Evolutionary conservation across 2,888 invertebrate species (phyloP).

Genomic region (Xylocampa areola): DNA sequence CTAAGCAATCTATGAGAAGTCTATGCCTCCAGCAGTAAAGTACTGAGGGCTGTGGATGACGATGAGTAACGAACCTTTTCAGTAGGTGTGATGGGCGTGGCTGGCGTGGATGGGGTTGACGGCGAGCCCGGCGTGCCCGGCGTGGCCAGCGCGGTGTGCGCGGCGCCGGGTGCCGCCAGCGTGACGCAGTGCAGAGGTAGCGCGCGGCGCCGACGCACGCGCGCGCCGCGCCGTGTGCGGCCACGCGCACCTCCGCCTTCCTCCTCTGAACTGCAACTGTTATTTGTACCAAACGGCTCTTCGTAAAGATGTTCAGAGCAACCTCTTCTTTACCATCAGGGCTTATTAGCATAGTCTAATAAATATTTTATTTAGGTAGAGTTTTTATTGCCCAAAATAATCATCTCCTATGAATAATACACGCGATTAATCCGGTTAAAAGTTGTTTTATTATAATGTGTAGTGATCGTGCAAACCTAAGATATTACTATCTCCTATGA

Average conservation of each 20-base stretch:
- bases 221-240: constrained; percentile 59
- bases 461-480: too few species aligned
- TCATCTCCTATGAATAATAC: too few species aligned
- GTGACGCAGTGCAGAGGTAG: constrained; percentile 82
- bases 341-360: background rate
- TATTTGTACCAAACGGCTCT: constrained; percentile 19
- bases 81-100: background rate
- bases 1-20: too few species aligned
- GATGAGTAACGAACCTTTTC: constrained; percentile 22
- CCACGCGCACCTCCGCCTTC: constrained; percentile 49
- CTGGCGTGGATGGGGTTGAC: background rate
- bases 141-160: background rate
- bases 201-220: constrained; percentile 71
- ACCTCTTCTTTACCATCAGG: background rate
- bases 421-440: too few species aligned
- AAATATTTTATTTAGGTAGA: too few species aligned
- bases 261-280: constrained; percentile 68
- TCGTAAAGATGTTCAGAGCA: background rate
- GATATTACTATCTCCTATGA: too few species aligned
- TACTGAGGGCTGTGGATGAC: too few species aligned
- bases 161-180: constrained; percentile 43
- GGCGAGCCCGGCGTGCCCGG: background rate
- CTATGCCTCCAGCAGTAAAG: too few species aligned
- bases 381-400: too few species aligned
- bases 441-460: too few species aligned